phyloP scores from a whole-genome alignment of 2,888 invertebrate genomes.

The Nysson spinosus region DNA sequence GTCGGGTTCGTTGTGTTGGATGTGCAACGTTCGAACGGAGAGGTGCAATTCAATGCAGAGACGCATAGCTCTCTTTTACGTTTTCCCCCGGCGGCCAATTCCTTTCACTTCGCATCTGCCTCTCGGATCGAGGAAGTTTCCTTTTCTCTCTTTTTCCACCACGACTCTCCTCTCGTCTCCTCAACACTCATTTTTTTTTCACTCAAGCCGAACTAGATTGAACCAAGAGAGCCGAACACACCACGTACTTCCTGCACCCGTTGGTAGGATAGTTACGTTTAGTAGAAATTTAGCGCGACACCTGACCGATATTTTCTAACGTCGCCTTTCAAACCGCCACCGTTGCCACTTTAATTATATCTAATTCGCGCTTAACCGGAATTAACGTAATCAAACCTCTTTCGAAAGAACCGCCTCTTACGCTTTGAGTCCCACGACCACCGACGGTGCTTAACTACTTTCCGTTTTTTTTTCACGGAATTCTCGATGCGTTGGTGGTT shows the following conservation, averaged over 20 bases:
- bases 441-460: too few species aligned
- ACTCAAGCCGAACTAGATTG: too few species aligned
- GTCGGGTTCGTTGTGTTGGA: slow-evolving; percentile 41
- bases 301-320: slow-evolving; percentile 44
- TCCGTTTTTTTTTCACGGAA: too few species aligned
- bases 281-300: slow-evolving; percentile 43
- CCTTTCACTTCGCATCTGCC: slow-evolving; percentile 41
- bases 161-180: too few species aligned
- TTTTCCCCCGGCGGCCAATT: slow-evolving; percentile 26
- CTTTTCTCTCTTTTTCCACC: slow-evolving; percentile 18
- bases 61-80: slow-evolving; percentile 4
- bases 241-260: neutral
- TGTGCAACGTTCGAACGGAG: slow-evolving; percentile 12
- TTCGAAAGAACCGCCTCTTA: neutral
- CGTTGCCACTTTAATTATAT: slow-evolving; percentile 23
- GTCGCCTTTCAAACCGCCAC: neutral
- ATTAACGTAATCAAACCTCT: slow-evolving; percentile 8
- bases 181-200: too few species aligned
- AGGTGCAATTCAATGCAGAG: slow-evolving; percentile 6
- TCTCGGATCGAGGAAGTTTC: slow-evolving; percentile 18
- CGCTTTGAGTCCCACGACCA: too few species aligned
- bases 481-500: too few species aligned
- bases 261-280: slow-evolving; percentile 27
- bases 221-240: neutral
- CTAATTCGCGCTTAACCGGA: neutral